Evolutionary conservation across 2,113 vertebrate genomes (phyloP).

Genomic region (Scalopus aquaticus): DNA sequence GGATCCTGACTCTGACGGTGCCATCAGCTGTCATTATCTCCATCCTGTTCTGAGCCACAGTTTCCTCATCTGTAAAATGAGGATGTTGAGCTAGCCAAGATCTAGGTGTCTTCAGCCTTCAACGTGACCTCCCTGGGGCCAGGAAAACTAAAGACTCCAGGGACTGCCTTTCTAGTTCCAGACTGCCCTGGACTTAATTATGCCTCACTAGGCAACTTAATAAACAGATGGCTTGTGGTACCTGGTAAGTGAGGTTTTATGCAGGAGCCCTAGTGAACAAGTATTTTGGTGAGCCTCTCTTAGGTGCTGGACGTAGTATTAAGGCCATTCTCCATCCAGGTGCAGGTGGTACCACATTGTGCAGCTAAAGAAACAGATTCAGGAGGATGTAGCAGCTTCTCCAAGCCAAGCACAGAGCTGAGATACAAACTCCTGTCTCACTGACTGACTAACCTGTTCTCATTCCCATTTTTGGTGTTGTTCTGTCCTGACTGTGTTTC

Average conservation of each 20-base stretch:
- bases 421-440: background rate
- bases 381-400: background rate
- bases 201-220: background rate
- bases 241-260: background rate
- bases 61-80: background rate
- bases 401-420: background rate
- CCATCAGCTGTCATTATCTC: background rate
- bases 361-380: background rate
- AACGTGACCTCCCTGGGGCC: background rate
- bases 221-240: background rate
- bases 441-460: background rate
- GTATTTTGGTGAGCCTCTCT: background rate
- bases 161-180: background rate
- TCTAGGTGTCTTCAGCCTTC: background rate
- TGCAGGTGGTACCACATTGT: background rate
- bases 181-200: background rate
- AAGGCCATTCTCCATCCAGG: background rate
- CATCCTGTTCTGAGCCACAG: background rate
- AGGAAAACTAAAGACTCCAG: background rate
- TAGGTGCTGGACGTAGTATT: background rate
- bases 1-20: background rate
- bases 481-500: background rate
- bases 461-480: background rate
- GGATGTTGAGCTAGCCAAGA: background rate
- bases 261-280: background rate